These are phyloP conservation scores for Haemorhous mexicanus DNA, from an alignment of 2,113 vertebrate species.

Conservation along the genomic window DNA sequence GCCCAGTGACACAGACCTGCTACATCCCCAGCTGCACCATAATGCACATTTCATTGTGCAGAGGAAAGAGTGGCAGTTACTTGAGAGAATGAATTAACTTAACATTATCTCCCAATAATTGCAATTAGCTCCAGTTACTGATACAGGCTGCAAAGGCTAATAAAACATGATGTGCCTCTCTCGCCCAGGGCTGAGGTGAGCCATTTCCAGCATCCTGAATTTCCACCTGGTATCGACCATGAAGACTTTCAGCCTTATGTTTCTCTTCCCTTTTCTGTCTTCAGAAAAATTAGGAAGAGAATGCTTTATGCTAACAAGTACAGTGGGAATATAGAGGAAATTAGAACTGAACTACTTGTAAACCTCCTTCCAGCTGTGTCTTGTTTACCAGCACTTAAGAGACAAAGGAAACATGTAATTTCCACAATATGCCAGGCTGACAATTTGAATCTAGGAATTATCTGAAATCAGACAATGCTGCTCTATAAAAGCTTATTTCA, in stretches of 20 bases:
- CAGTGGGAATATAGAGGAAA: background rate
- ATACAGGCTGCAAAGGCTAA: background rate
- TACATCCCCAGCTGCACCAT: background rate
- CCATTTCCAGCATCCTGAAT: background rate
- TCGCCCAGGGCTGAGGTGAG: background rate
- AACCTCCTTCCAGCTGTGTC: slow-evolving; percentile 14
- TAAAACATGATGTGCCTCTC: background rate
- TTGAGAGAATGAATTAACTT: background rate
- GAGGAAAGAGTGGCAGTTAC: background rate
- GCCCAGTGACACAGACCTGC: background rate
- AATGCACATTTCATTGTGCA: background rate
- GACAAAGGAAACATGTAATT: background rate
- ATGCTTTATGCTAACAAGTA: slow-evolving; percentile 15
- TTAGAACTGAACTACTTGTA: background rate
- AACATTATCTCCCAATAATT: background rate
- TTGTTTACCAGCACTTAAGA: slow-evolving; percentile 22
- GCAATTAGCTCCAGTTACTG: background rate
- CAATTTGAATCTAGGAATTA: slow-evolving; percentile 13
- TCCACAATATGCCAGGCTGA: background rate
- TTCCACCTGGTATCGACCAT: background rate
- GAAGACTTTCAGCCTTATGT: background rate
- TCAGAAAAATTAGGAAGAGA: background rate
- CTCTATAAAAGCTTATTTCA: background rate
- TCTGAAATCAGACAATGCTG: background rate
- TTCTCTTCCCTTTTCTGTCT: background rate